Base-by-base conservation (phyloP, 2,888 invertebrate genomes). In the Lutraria lutraria region DNA sequence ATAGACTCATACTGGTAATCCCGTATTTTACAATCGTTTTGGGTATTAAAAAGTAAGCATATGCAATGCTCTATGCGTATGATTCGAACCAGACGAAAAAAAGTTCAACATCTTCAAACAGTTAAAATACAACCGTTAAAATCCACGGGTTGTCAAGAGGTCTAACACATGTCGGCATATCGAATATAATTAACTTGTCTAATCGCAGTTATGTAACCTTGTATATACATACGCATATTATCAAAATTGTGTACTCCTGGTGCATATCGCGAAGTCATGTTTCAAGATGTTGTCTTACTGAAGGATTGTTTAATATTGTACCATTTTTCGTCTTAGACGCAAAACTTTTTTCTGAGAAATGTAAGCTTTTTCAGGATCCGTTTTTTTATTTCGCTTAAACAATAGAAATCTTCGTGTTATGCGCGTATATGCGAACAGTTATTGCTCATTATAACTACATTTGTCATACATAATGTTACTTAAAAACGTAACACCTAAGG, bases 201-300 rank as follows among this genome's bases (percentile, higher is more conserved):
- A 34, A 76, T 16, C 29, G 19, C n/a, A 43, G 83, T 83, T 83
- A 83, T 68, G 68, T 68, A 83, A 83, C 83, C 83, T 83, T 83
- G 68, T 16, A 29, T 34, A 31, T 76, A 31, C 4, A 68, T 68
- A 6, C 63, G 25, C n/a, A 63, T n/a, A 4, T 56, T 19, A 68
- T 25, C n/a, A 68, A 68, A 68, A 60, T n/a, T 68, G 63, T 68
- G 8, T 43, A 43, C 43, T 43, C 4, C 43, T 43, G 8, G 43
- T 43, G 43, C 8, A 43, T 4, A 43, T 43, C 43, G 8, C 43
- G 43, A 43, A 43, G 25, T 25, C n/a, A 68, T 12, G n/a, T 56
- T 68, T 68, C 25, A 25, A 68, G 25, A 25, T 25, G 0, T 6
- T 0, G 63, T 25, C 25, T 25, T 19, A 63, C 63, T 4, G 60